A percentile compares a stretch with the other conserved stretches of the same genome.
phyloP scores from a whole-genome alignment of 1,140 invertebrate species.

The Coenobita brevimanus region DNA sequence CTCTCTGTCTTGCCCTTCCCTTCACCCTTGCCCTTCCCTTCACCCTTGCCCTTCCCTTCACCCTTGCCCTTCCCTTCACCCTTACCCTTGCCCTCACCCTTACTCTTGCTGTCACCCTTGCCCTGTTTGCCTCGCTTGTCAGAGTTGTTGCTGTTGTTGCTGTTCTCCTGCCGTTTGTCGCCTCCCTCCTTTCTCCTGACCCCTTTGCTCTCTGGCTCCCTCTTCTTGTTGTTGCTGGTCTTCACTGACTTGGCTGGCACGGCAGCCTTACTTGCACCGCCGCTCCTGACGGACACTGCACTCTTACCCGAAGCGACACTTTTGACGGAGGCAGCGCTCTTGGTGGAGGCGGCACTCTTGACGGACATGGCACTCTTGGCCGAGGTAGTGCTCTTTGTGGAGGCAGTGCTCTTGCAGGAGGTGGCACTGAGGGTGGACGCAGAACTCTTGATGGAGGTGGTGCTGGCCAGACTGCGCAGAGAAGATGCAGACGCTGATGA shows the following conservation, averaged over 20 bases:
- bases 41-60: neutral
- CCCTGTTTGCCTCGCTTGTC: slow-evolving; percentile 35
- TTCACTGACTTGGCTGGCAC: slow-evolving; percentile 32
- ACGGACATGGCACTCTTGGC: slow-evolving; percentile 22
- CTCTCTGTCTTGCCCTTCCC: slow-evolving; percentile 31
- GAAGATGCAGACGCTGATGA: slow-evolving; percentile 35
- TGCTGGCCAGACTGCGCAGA: slow-evolving; percentile 32
- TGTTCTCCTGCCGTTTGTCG: slow-evolving; percentile 26
- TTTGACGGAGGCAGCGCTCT: slow-evolving; percentile 21
- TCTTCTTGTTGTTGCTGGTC: slow-evolving; percentile 23
- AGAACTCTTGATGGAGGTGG: slow-evolving; percentile 34
- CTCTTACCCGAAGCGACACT: slow-evolving; percentile 33
- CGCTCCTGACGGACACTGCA: slow-evolving; percentile 28
- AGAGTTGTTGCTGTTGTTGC: neutral
- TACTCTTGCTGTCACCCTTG: slow-evolving; percentile 51
- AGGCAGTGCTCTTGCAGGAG: slow-evolving; percentile 26
- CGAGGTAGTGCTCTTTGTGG: slow-evolving; percentile 16
- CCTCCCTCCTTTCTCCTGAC: slow-evolving; percentile 47
- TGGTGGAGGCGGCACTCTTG: slow-evolving; percentile 37
- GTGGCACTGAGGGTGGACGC: slow-evolving; percentile 39
- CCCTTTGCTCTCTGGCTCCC: slow-evolving; percentile 45
- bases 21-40: neutral
- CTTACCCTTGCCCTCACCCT: slow-evolving; percentile 16
- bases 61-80: neutral
- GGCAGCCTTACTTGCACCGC: neutral